Conservation (phyloP, 2,113 vertebrate species). For the Eudyptes chrysolophus region DNA sequence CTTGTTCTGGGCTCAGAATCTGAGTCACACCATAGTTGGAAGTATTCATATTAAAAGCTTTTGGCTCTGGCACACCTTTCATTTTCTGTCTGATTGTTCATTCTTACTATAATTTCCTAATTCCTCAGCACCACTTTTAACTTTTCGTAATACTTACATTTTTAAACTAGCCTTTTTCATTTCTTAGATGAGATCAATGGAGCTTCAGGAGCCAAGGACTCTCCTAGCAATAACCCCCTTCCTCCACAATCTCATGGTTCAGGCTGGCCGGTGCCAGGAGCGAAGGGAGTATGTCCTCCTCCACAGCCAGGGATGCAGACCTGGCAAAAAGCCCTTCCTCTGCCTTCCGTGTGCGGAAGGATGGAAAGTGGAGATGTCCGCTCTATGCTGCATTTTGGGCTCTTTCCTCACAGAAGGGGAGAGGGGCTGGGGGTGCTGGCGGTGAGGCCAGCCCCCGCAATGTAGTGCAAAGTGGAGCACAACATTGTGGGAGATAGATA, state of each 20-base stretch:
- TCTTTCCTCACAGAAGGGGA: neutral
- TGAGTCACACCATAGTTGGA: neutral
- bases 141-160: neutral
- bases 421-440: neutral
- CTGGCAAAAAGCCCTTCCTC: neutral
- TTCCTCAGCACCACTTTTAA: neutral
- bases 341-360: neutral
- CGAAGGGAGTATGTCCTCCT: neutral
- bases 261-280: neutral
- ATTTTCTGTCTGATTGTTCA: neutral
- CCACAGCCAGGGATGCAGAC: neutral
- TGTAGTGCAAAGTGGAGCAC: neutral
- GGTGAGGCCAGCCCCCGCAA: neutral
- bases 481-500: neutral
- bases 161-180: neutral
- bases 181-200: neutral
- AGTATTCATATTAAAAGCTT: neutral
- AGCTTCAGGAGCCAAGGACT: neutral
- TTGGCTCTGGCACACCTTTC: neutral
- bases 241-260: neutral
- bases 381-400: neutral
- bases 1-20: neutral
- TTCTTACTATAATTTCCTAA: neutral
- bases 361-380: neutral
- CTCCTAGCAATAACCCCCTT: neutral